A percentile compares a stretch with the other conserved stretches of the same genome.
Conservation (phyloP, 2,113 vertebrate genomes). For the Eudorcas thomsonii region DNA sequence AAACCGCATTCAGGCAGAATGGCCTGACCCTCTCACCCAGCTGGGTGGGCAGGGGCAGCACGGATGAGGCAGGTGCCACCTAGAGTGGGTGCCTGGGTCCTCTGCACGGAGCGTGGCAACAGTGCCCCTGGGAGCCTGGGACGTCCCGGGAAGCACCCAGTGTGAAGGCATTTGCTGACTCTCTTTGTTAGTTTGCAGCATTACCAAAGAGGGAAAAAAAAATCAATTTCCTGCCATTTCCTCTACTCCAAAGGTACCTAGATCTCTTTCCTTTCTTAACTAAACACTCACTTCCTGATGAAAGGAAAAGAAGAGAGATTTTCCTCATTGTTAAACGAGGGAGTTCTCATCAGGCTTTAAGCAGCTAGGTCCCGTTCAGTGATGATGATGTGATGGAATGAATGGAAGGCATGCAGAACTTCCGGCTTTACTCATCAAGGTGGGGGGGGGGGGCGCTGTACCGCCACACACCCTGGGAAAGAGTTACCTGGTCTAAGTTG, state of each 20-base stretch:
- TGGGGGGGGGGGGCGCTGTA: accelerated
- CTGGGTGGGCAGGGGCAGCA: accelerated
- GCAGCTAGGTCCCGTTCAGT: accelerated
- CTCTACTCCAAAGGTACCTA: background rate
- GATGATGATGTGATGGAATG: accelerated
- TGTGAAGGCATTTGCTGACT: background rate
- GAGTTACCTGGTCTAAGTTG: no score
- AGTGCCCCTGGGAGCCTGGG: background rate
- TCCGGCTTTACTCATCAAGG: background rate
- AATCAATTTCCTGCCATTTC: background rate
- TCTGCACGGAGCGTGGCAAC: background rate
- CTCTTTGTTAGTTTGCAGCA: background rate
- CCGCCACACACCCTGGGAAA: no score
- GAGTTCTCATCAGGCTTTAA: background rate
- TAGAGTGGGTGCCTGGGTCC: background rate
- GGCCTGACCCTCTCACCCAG: background rate
- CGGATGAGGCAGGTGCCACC: no score
- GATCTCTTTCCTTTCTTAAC: background rate
- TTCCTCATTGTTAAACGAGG: no score
- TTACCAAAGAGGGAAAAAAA: background rate
- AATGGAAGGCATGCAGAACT: accelerated
- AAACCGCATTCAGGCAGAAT: background rate
- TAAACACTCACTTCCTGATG: background rate
- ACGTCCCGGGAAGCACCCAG: accelerated
- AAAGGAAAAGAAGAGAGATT: background rate